Evolutionary conservation across 2,888 invertebrate species (phyloP), one percentile per base, ranked within the genome.

Genomic region (Tortrix viridana): DNA sequence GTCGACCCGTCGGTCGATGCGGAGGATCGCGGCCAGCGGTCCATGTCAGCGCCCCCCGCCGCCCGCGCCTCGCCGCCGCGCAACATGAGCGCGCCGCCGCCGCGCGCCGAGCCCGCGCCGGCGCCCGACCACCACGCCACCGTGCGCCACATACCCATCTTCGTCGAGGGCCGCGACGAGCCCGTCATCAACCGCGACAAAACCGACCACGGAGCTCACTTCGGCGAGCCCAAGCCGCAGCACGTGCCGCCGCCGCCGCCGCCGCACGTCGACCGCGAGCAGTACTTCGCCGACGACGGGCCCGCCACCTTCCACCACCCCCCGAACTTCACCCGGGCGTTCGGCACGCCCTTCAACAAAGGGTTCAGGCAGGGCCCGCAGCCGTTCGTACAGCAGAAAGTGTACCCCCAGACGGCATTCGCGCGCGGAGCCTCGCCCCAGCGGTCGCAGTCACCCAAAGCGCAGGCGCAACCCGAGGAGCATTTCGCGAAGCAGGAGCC

Each of bases 91-190:
- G 95, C 69, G 93, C 92, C 96, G 23, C 97, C 97, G 32, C 96
- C 58, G 94, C 94, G 79, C 92, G 85, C 70, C 85, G 89, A 75
- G n/a, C 7, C 7, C 19, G 75, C 74, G 43, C 77, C 75, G 38
- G 81, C 76, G 69, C 77, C 72, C 52, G 80, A 82, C 67, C 79
- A 83, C 54, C 81, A 88, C 69, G 87, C 93, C 47, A 95, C 94
- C 73, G 95, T 97, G 52, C 93, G 97, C 67, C 96, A 96, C 76
- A 97, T 97, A 84, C 97, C 97, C 20, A 97, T 97, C 68, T 96
- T 96, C 77, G 96, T 97, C 0, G 97, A 98, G 85, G 97, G 97
- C 6, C 93, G 97, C 57, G 96, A 96, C 73, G 95, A 96, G 76
- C 96, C 97, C 0, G 50, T 50, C 3, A 2, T 37, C 37, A 50